Evolutionary conservation across 1,140 invertebrate species (phyloP).

Genomic region (Eriosoma lanigerum): DNA sequence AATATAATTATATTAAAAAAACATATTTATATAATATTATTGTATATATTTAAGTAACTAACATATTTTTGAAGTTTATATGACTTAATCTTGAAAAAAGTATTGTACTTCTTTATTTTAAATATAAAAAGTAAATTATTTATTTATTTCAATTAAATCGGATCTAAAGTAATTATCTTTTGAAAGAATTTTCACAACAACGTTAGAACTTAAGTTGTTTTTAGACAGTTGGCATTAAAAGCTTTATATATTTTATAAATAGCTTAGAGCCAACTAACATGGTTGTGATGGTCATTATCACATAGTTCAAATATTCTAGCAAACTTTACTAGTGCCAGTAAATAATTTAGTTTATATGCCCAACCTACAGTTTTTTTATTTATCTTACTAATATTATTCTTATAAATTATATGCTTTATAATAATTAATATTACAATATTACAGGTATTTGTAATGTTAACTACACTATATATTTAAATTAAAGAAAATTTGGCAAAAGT

Average conservation of each 20-base stretch:
- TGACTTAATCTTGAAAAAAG: neutral
- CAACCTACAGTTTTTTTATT: slow-evolving; percentile 8
- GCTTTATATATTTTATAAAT: slow-evolving; percentile 47
- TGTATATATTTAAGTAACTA: neutral
- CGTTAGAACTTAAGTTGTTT: slow-evolving; percentile 35
- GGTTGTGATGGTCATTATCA: slow-evolving; percentile 47
- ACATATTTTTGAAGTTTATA: neutral
- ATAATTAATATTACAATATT: slow-evolving; percentile 11
- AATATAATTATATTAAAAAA: no score
- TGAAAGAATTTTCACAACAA: slow-evolving; percentile 21
- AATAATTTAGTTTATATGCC: slow-evolving; percentile 39
- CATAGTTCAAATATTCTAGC: slow-evolving; percentile 30
- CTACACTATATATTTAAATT: neutral
- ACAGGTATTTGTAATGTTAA: neutral
- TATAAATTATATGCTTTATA: neutral
- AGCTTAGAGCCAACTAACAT: slow-evolving; percentile 41
- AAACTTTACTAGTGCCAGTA: slow-evolving; percentile 29
- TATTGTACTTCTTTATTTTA: neutral
- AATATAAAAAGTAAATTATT: neutral
- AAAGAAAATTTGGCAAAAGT: neutral
- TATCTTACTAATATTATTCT: slow-evolving; percentile 4
- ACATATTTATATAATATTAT: no score
- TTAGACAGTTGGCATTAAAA: slow-evolving; percentile 51
- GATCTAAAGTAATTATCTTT: slow-evolving; percentile 19
- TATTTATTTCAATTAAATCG: neutral